Conservation (phyloP, 2,797 vertebrate genomes). For the Hydrolagus colliei region DNA sequence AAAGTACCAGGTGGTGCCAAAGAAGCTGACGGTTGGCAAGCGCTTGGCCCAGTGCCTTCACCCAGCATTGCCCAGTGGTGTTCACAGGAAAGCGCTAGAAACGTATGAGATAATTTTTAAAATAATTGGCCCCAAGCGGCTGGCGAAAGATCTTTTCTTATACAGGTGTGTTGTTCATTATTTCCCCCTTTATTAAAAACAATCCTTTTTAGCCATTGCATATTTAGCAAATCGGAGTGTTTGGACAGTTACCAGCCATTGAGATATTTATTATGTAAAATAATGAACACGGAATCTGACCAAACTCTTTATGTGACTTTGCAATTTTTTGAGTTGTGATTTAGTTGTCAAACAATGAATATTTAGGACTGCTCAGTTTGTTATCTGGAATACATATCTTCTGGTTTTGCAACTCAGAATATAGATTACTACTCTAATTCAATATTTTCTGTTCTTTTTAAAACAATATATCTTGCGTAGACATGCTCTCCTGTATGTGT, state of each 20-base stretch:
- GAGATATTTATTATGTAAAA: neutral
- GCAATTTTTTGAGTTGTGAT: neutral
- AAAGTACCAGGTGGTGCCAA: conserved; percentile 94
- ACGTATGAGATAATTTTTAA: conserved; percentile 98
- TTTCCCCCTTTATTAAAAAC: neutral
- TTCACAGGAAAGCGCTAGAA: conserved; percentile 95
- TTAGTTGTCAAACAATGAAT: neutral
- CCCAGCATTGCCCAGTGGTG: conserved; percentile 92
- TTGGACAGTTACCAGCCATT: neutral
- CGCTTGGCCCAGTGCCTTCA: conserved; percentile 93
- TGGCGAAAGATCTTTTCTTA: conserved; percentile 96
- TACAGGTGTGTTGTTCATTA: conserved; percentile 70
- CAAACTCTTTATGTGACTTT: neutral
- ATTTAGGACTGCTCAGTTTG: neutral
- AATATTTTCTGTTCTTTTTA: no score
- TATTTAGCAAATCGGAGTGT: neutral
- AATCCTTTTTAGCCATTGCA: neutral
- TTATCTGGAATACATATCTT: no score
- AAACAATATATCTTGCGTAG: no score
- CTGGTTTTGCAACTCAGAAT: no score
- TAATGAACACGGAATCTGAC: neutral
- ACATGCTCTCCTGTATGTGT: no score
- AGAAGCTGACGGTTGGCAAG: conserved; percentile 93
- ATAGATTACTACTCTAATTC: no score
- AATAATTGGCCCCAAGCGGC: conserved; percentile 92